Evolutionary conservation across 2,888 invertebrate genomes (phyloP).

Genomic region (Herminia tarsipennalis): DNA sequence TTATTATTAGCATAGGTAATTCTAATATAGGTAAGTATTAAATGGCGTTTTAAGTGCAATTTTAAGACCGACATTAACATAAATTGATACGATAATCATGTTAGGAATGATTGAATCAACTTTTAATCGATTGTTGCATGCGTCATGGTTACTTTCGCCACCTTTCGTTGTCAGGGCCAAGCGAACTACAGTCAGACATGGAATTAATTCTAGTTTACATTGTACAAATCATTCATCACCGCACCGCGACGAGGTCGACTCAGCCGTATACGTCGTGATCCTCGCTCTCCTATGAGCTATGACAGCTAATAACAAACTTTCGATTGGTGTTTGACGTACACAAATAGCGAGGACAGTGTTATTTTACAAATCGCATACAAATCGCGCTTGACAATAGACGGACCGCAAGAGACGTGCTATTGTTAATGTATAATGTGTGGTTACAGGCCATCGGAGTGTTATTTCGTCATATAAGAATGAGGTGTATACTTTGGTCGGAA

Average conservation of each 20-base stretch:
- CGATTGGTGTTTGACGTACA: conserved; percentile 48
- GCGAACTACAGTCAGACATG: conserved; percentile 53
- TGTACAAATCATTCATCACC: conserved; percentile 59
- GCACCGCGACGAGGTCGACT: conserved; percentile 55
- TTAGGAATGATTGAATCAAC: conserved; percentile 48
- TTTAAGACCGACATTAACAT: conserved; percentile 15
- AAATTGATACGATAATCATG: too few relatives aligned
- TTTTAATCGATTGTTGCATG: conserved; percentile 56
- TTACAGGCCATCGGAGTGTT: conserved; percentile 51
- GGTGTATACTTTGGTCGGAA: conserved; percentile 51
- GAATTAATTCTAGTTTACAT: conserved; percentile 51
- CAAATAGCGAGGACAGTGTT: conserved; percentile 38
- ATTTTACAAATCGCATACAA: conserved; percentile 48
- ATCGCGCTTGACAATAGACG: conserved; percentile 56
- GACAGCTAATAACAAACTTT: conserved; percentile 52
- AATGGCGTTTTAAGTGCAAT: conserved; percentile 12
- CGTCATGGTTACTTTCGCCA: conserved; percentile 78
- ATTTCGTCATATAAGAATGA: conserved; percentile 57
- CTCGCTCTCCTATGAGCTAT: conserved; percentile 37
- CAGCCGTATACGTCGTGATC: conserved; percentile 30
- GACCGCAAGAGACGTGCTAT: conserved; percentile 50
- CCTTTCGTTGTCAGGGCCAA: conserved; percentile 76
- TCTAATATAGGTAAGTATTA: too few relatives aligned
- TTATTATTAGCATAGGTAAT: too few relatives aligned
- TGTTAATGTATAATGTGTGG: conserved; percentile 55